Base-by-base conservation (phyloP, 2,888 invertebrate genomes). In the Noctua comes region DNA sequence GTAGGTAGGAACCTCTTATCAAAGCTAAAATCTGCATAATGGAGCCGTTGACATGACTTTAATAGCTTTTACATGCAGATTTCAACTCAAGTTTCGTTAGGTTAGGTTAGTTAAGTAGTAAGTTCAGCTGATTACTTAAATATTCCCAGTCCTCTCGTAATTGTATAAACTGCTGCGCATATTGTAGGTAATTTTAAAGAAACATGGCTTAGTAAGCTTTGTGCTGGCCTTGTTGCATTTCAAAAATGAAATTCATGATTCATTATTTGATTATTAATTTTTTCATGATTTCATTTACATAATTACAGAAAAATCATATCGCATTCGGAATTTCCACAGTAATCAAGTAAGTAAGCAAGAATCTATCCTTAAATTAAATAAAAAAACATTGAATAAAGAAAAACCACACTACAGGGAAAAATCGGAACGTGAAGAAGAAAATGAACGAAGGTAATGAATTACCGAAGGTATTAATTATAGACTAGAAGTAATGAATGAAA, bases 1-100 rank as follows among this genome's bases (percentile, higher is more conserved):
- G 18, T 43, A 54, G 31, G 43, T 24, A 54, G 5, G 21, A 51
- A 48, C 36, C 16, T 36, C 18, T 13, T 46, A 59, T 59, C 31
- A n/a, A 36, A 59, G 2, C 21, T 73, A 21, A 48, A 62, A 76
- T 62, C 62, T 76, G 62, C 27, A 27, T 62, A 31, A 54, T 31
- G 24, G 4, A 57, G 24, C 69, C 43, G 27, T 68, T 54, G 43
- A 54, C 27, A 57, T 74, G 68, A 7, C 43, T 74, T 43, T 74
- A 74, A 74, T 68, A 57, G 54, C 68, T 74, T 74, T 31, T 27
- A 18, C 68, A 74, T 74, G 74, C 54, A 74, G 43, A 69, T 68
- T 48, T 11, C 27, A 66, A 73, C 48, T 65, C 24, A 66, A 73
- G 40, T 43, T 40, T 24, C 27, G 27, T 65, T 65, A 8, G 8